Base-by-base conservation (phyloP, 2,797 vertebrate species). In the Cygnus olor region DNA sequence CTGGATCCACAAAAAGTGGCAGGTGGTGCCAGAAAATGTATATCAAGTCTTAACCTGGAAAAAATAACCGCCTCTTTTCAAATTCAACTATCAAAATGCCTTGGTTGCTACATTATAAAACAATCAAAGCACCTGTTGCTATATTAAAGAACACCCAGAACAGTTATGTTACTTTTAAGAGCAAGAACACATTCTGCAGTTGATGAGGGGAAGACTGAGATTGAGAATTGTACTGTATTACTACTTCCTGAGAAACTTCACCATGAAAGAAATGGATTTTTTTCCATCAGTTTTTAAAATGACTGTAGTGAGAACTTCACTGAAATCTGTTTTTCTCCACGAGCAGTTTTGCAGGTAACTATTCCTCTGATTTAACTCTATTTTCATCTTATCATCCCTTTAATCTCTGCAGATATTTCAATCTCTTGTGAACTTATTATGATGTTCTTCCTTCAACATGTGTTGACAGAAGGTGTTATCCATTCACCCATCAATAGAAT, bases 361-460 rank as follows among this genome's bases (percentile, higher is more conserved):
- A 42, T 49, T 72, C 17, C 20, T 58, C 42, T 81, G 51, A 64
- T 47, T 68, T 87, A 89, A 57, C 15, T 17, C 4, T 42, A 19
- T 7, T 80, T 93, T 80, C 38, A 72, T 8, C 2, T 51, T 60
- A 84, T 47, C 45, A 51, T 70, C 11, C 36, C 25, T 91, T 88
- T 68, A 87, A 49, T 78, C 45, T 66, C 44, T 66, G 42, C 5
- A 70, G 56, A 79, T 36, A 0, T 7, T 47, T 85, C 51, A 25
- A 63, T 85, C 87, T 58, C 40, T 74, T 85, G 24, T 28, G 54
- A 94, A 91, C 85, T 61, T 79, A 66, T 89, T 93, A 92, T 72
- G 36, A 69, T 36, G 1, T 6, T 72, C 90, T 88, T 58, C 54
- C 54, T 17, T 85, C 34, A 87, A 40, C 8, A 3, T 30, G 36